Evolutionary conservation across 1,140 invertebrate genomes (phyloP).

Genomic region (Heliconius eleuchia): DNA sequence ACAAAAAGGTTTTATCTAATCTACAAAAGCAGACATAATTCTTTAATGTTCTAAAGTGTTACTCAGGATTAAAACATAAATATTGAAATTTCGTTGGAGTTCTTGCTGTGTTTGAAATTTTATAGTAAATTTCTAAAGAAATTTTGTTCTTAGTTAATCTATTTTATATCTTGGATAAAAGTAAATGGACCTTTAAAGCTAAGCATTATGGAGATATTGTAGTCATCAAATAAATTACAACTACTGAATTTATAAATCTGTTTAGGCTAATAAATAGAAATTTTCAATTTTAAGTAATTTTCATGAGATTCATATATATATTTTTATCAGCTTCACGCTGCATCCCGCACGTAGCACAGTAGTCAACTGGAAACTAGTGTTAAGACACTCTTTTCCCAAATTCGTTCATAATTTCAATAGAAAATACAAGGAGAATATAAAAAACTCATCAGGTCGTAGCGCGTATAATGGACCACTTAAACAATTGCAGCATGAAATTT

Average conservation of each 20-base stretch:
- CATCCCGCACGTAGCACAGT: too few species aligned
- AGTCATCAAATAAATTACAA: background rate
- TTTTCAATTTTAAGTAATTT: background rate
- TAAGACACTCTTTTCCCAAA: too few species aligned
- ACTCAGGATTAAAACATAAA: background rate
- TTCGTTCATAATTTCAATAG: background rate
- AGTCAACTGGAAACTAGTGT: too few species aligned
- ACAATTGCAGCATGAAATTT: slow-evolving; percentile 24
- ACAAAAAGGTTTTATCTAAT: background rate
- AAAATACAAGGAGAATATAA: slow-evolving; percentile 4
- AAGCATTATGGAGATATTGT: background rate
- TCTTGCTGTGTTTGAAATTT: background rate
- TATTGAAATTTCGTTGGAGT: background rate
- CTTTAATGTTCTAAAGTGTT: background rate
- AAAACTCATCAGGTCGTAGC: slow-evolving; percentile 24
- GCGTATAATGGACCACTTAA: slow-evolving; percentile 26
- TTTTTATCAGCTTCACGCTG: too few species aligned
- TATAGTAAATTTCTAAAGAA: too few species aligned
- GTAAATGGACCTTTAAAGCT: background rate
- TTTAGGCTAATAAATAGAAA: too few species aligned
- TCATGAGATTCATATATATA: background rate
- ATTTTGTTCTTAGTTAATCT: too few species aligned
- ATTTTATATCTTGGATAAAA: too few species aligned
- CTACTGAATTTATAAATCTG: background rate
- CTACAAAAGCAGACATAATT: background rate